Conservation (phyloP, 2,797 vertebrate species). For the Bradypodion pumilum region DNA sequence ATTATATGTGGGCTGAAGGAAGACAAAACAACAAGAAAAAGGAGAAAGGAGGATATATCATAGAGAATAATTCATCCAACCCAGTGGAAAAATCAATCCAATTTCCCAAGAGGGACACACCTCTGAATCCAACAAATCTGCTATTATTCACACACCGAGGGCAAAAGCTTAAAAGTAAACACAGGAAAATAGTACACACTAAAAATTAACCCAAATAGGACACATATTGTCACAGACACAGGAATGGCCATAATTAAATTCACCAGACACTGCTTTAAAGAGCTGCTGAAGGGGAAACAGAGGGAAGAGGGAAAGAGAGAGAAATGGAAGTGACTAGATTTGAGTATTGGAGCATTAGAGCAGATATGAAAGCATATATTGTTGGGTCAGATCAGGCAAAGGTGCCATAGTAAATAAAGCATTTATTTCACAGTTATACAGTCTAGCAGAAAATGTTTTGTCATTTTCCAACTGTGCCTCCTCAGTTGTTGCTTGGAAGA, state of each 20-base stretch:
- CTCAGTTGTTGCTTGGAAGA: too few species aligned
- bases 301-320: too few species aligned
- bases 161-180: conserved; percentile 30
- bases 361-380: too few species aligned
- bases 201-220: background rate
- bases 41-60: conserved; percentile 20
- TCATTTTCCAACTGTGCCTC: too few species aligned
- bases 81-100: conserved; percentile 48
- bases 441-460: too few species aligned
- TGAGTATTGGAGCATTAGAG: too few species aligned
- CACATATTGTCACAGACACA: background rate
- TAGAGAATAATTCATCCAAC: conserved; percentile 47
- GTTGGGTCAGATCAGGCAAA: too few species aligned
- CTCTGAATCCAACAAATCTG: conserved; percentile 33
- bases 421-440: too few species aligned
- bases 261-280: background rate
- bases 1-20: conserved; percentile 38
- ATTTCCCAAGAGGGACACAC: conserved; percentile 18
- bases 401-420: too few species aligned
- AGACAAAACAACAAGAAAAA: conserved; percentile 42
- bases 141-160: conserved; percentile 31
- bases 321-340: too few species aligned
- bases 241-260: conserved; percentile 12
- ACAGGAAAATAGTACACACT: background rate
- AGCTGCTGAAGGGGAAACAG: too few species aligned